Percentiles rank a stretch among this genome's conserved stretches.
Conservation (phyloP, 1,140 invertebrate species). For the Macrobrachium rosenbergii region DNA sequence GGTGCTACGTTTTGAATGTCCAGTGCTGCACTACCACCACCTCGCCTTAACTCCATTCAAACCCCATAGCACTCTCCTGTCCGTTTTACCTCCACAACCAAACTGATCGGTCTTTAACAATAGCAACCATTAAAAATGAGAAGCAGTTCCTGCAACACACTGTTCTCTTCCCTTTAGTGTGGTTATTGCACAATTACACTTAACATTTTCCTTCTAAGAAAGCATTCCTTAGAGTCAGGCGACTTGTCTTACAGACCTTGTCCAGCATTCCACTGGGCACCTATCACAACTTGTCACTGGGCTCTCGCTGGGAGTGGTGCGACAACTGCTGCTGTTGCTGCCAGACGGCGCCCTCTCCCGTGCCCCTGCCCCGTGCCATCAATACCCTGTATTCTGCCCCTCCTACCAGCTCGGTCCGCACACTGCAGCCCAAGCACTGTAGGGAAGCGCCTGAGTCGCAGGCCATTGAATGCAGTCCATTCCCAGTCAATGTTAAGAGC, state of each 20-base stretch:
- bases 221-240: slow-evolving; percentile 61
- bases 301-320: slow-evolving; percentile 54
- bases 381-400: slow-evolving; percentile 63
- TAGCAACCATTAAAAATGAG: slow-evolving; percentile 53
- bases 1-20: slow-evolving; percentile 36
- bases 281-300: slow-evolving; percentile 63
- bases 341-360: slow-evolving; percentile 57
- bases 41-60: slow-evolving; percentile 45
- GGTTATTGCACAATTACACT: slow-evolving; percentile 63
- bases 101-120: slow-evolving; percentile 51
- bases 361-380: slow-evolving; percentile 61
- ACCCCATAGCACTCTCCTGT: slow-evolving; percentile 47
- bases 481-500: slow-evolving; percentile 51
- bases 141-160: slow-evolving; percentile 60
- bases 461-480: slow-evolving; percentile 33
- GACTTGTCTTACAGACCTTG: slow-evolving; percentile 64
- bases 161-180: slow-evolving; percentile 58
- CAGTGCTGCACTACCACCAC: slow-evolving; percentile 62
- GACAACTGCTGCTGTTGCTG: slow-evolving; percentile 46
- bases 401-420: slow-evolving; percentile 54
- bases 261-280: slow-evolving; percentile 61
- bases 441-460: slow-evolving; percentile 61
- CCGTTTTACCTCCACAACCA: slow-evolving; percentile 50
- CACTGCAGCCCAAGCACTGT: slow-evolving; percentile 54
- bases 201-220: slow-evolving; percentile 60